A percentile compares a stretch with the other conserved stretches of the same genome.
Conservation (phyloP, 35 echinoderm and acorn worm genomes). For the Diadema setosum region DNA sequence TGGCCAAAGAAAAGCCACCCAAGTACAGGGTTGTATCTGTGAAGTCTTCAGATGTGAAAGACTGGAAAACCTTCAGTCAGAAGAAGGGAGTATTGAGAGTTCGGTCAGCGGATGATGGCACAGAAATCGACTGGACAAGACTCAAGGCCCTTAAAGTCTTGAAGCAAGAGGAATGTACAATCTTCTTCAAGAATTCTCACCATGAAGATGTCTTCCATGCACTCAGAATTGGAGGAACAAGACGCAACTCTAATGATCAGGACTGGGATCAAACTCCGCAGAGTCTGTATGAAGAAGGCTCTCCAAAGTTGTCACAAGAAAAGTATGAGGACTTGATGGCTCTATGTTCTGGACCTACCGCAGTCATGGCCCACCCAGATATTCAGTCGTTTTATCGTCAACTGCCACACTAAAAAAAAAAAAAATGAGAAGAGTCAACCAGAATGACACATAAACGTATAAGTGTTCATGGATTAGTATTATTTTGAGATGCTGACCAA, state of each 20-base stretch:
- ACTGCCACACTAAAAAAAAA: slow-evolving; percentile 18
- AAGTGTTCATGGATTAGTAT: too few species aligned
- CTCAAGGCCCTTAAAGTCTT: neutral
- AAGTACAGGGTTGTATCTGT: neutral
- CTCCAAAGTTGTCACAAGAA: neutral
- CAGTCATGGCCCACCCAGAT: slow-evolving; percentile 47
- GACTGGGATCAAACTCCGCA: neutral
- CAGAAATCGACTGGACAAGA: neutral
- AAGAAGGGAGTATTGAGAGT: neutral
- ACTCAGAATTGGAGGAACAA: neutral
- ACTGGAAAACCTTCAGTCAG: neutral
- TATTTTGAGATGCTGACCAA: too few species aligned
- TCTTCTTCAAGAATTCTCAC: neutral
- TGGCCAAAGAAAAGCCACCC: slow-evolving; percentile 9
- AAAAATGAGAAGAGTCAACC: too few species aligned
- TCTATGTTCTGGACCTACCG: neutral
- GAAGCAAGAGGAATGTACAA: neutral
- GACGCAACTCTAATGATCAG: neutral
- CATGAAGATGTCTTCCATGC: neutral
- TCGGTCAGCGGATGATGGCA: neutral
- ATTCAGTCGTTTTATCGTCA: slow-evolving; percentile 20
- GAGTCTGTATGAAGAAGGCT: neutral
- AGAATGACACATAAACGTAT: too few species aligned
- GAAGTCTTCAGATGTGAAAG: neutral
- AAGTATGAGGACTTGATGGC: neutral